These are phyloP conservation scores for Champsocephalus gunnari DNA, from an alignment of 2,797 vertebrate species.

Conservation along the genomic window DNA sequence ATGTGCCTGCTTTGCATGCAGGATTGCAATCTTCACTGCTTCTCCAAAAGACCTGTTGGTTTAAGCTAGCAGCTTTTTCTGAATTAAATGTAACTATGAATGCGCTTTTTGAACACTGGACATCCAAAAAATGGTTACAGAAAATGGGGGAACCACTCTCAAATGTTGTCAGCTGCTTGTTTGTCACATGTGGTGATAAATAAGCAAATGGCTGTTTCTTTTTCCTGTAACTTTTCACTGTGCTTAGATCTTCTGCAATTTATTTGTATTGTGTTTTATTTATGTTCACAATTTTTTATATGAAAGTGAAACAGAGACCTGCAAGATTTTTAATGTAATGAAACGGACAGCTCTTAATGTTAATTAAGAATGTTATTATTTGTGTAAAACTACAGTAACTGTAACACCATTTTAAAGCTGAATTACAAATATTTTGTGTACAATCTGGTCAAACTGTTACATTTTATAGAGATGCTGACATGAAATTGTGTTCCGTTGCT, in stretches of 20 bases:
- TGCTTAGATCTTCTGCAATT: conserved; percentile 50
- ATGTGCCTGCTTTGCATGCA: conserved; percentile 52
- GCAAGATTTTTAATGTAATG: conserved; percentile 18
- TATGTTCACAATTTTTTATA: conserved; percentile 44
- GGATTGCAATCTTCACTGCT: conserved; percentile 32
- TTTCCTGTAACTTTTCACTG: conserved; percentile 47
- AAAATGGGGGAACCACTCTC: conserved; percentile 50
- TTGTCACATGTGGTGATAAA: conserved; percentile 47
- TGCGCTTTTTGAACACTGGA: conserved; percentile 80
- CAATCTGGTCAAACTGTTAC: conserved; percentile 19
- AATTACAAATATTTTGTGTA: conserved; percentile 11
- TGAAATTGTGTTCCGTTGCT: conserved; percentile 7
- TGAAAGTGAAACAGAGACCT: conserved; percentile 19
- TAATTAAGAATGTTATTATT: conserved; percentile 17
- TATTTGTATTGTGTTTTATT: conserved; percentile 52
- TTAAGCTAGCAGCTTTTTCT: conserved; percentile 26
- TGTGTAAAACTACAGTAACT: background rate
- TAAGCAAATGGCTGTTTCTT: conserved; percentile 47
- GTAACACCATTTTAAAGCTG: conserved; percentile 29
- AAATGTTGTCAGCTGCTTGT: conserved; percentile 50
- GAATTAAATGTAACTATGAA: conserved; percentile 53
- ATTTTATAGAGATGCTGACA: conserved; percentile 1
- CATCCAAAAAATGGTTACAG: conserved; percentile 49
- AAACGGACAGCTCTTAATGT: conserved; percentile 21
- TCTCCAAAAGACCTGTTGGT: conserved; percentile 39